Evolutionary conservation across 2,888 invertebrate genomes (phyloP).

Genomic region (Nephrotoma guestfalica): DNA sequence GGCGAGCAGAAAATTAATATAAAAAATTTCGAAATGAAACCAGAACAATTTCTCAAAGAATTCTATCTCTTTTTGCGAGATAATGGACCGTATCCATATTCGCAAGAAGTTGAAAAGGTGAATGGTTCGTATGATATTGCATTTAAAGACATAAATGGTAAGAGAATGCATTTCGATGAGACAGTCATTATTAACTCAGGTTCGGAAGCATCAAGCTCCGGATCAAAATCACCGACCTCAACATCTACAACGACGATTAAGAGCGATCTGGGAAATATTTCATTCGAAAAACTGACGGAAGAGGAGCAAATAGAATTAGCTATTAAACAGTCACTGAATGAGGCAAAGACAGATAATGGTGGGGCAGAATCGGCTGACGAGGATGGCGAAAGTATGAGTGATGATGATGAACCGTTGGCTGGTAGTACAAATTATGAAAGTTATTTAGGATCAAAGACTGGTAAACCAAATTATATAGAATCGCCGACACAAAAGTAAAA

Average conservation of each 20-base stretch:
- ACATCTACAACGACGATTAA: background rate
- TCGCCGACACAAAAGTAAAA: background rate
- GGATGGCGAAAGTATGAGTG: background rate
- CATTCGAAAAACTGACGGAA: slow-evolving; percentile 22
- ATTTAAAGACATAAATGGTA: background rate
- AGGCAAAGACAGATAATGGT: background rate
- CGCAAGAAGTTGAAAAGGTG: slow-evolving; percentile 1
- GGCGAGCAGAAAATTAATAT: slow-evolving; percentile 38
- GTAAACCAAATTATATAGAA: background rate
- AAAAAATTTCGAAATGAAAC: slow-evolving; percentile 2
- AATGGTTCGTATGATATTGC: background rate
- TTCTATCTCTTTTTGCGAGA: background rate
- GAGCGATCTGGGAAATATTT: background rate
- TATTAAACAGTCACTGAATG: slow-evolving; percentile 30
- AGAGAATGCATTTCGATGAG: background rate
- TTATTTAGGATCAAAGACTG: slow-evolving; percentile 1
- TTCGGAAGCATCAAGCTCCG: background rate
- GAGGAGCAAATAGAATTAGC: slow-evolving; percentile 29
- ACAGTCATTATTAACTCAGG: background rate
- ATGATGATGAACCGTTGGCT: slow-evolving; percentile 1
- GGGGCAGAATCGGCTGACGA: background rate
- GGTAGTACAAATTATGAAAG: background rate
- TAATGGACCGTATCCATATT: slow-evolving; percentile 6
- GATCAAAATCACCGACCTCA: background rate
- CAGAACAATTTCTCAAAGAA: slow-evolving; percentile 3